Conservation (phyloP, 2,888 invertebrate species). For the Lithophane socia region DNA sequence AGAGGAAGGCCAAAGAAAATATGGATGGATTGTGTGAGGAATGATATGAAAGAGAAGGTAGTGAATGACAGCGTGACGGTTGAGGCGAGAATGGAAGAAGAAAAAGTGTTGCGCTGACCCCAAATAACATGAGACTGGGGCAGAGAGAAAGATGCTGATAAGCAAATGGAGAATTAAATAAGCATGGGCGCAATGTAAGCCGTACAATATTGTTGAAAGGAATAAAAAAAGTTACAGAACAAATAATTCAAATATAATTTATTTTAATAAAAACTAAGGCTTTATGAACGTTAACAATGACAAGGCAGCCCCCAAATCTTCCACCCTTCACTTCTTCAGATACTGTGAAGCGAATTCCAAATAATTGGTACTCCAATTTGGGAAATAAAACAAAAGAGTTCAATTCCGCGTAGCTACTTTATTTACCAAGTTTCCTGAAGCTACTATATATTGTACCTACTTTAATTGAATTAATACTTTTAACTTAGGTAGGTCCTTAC, state of each 20-base stretch:
- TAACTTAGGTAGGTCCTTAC: background rate
- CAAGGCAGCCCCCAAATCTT: background rate
- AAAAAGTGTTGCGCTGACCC: background rate
- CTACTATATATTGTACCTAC: background rate
- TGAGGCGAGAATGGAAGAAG: background rate
- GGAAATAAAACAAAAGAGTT: slow-evolving; percentile 21
- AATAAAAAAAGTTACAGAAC: slow-evolving; percentile 10
- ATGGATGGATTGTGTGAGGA: background rate
- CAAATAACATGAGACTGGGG: background rate
- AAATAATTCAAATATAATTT: slow-evolving; percentile 9
- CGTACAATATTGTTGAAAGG: background rate
- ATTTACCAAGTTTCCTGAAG: background rate
- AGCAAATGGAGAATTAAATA: background rate
- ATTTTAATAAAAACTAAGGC: background rate
- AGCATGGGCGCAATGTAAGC: background rate
- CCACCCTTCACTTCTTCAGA: background rate
- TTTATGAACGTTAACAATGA: slow-evolving; percentile 12
- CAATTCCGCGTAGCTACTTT: background rate
- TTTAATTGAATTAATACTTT: too few species aligned
- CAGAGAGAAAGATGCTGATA: background rate
- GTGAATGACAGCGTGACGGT: background rate
- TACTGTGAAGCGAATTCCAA: slow-evolving; percentile 7
- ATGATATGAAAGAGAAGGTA: background rate
- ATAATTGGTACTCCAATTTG: slow-evolving; percentile 39
- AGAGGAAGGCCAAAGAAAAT: background rate